Base-by-base conservation (phyloP, 2,113 vertebrate species). In the Haemorhous mexicanus region DNA sequence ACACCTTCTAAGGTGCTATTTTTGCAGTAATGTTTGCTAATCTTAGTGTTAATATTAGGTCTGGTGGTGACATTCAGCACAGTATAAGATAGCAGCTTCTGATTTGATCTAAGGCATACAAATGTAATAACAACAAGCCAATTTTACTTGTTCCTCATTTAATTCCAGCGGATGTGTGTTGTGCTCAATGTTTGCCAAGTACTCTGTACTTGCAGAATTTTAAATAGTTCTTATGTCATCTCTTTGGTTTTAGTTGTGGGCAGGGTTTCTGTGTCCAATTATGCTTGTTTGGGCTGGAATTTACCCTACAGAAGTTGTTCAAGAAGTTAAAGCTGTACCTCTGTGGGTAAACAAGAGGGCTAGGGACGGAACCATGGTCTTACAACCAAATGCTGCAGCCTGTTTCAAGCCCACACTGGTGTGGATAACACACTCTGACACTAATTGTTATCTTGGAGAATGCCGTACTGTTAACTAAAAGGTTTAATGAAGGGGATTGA, bases 141-240 rank as follows among this genome's bases (percentile, higher is more conserved):
- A 13, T 90, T 95, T 73, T 90, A 27, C 49, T 85, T 66, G 53
- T 66, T 95, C 58, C 62, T 92, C n/a, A 15, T 84, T 91, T 90
- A 91, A 79, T 91, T 93, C 70, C 33, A 59, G 30, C 0, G 1
- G 53, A 64, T 64, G 41, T 68, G 27, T 85, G 13, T 75, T 70
- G 47, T 59, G 44, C 37, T 74, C 75, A n/a, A 1, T 56, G 78
- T 35, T 55, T 89, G 62, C 69, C 84, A 89, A 72, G 58, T 32
- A 9, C 62, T 56, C 53, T 73, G 22, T 62, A 68, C 50, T 81
- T 89, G 52, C 33, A 83, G 82, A 87, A 84, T 93, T 91, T n/a
- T 75, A 52, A 89, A 16, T 62, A 82, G 37, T 68, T 83, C 35
- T 68, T 41, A 11, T 17, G 59, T 66, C 9, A 35, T 46, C 18